Evolutionary conservation across 2,113 vertebrate genomes (phyloP), one percentile per base, ranked within the genome.

Genomic region (Circaetus cinerascens): DNA sequence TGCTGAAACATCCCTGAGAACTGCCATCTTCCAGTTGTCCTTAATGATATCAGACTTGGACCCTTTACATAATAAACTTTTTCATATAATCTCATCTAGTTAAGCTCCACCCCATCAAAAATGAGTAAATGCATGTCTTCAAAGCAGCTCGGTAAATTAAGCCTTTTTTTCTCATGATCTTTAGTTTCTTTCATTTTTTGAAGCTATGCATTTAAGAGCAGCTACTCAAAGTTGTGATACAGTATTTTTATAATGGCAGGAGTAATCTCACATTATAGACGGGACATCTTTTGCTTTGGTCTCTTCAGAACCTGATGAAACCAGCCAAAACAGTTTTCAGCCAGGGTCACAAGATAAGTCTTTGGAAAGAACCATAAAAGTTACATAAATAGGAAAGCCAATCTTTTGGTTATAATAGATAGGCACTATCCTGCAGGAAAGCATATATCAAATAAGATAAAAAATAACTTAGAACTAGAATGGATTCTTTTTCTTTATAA

Each of bases 301-400:
- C 66, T 93, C 55, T 97, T 88, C 19, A 89, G 78, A 97, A 91
- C 16, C 30, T 59, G 55, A 85, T 62, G 46, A 96, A 95, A 93
- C 40, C 59, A 85, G 13, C 13, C 48, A 72, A 60, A 77, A 76
- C 30, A 46, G 21, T 69, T 92, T 87, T 77, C 86, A 86, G 59
- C 15, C 30, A 46, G 27, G 96, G 67, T 34, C 26, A 68, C 18
- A n/a, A 78, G 55, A 30, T 29, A 83, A 87, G 62, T 27, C 91
- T 96, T 95, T 93, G 91, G 72, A 96, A 96, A 83, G 90, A 95
- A 95, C 71, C 48, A 73, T 80, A 73, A 81, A 97, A 95, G 81
- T 43, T 78, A 91, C 86, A 84, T 74, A 93, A 93, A 96, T 76
- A 45, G 67, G 43, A 88, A 98, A 97, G 71, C 46, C 56, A 92